A percentile compares a stretch with the other conserved stretches of the same genome.
Evolutionary conservation across 2,888 invertebrate species (phyloP).

Genomic region (Tipula vernalis): DNA sequence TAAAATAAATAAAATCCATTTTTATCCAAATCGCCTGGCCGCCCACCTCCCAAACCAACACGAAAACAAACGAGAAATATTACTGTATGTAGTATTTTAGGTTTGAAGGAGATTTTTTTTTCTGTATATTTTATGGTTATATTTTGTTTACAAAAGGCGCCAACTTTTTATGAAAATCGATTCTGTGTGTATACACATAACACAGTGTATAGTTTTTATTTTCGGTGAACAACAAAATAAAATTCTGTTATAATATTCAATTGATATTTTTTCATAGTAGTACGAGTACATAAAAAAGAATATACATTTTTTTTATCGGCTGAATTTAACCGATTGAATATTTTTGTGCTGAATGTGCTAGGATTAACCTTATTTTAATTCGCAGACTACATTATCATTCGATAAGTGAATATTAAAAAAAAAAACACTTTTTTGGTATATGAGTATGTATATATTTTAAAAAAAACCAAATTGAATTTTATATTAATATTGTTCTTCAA

Average conservation of each 20-base stretch:
- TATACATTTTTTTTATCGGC: neutral
- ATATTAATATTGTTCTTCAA: neutral
- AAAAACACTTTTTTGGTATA: neutral
- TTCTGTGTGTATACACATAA: neutral
- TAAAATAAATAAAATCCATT: neutral
- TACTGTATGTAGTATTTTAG: neutral
- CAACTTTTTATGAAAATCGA: neutral
- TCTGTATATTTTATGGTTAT: neutral
- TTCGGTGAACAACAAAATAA: neutral
- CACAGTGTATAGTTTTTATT: neutral
- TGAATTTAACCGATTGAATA: neutral
- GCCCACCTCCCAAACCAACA: neutral
- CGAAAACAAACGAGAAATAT: neutral
- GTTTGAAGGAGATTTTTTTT: neutral
- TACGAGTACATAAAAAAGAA: neutral
- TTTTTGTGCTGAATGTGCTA: neutral
- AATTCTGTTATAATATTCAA: neutral
- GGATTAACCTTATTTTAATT: neutral
- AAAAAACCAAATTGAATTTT: neutral
- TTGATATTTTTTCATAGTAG: neutral
- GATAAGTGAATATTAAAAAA: neutral
- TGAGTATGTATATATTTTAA: too few species aligned
- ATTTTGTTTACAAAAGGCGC: neutral
- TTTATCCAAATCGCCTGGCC: neutral
- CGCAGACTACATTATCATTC: neutral